Conservation (phyloP, 35 echinoderm and acorn worm species). For the Heliocidaris erythrogramma region DNA sequence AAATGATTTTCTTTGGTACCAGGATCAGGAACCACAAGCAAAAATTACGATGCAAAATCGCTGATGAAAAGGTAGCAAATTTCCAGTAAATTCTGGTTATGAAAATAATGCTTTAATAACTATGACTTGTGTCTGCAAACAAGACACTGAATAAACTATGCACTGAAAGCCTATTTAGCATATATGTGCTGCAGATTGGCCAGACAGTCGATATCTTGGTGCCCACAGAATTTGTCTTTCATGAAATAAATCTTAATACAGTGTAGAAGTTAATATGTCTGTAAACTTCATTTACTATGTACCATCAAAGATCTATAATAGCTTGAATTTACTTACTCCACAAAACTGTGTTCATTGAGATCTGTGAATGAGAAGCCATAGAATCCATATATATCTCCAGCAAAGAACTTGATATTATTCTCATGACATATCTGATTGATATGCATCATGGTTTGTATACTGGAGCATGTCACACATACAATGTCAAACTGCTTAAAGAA, state of each 20-base stretch:
- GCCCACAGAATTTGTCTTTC: background rate
- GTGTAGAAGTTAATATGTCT: background rate
- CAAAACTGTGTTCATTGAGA: constrained; percentile 93
- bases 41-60: too few relatives aligned
- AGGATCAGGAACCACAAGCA: too few relatives aligned
- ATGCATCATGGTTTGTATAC: constrained; percentile 66
- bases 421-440: constrained; percentile 93
- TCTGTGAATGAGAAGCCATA: constrained; percentile 90
- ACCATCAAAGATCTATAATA: background rate
- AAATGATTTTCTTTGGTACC: too few relatives aligned
- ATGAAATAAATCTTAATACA: background rate
- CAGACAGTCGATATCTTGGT: too few relatives aligned
- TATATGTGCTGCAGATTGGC: too few relatives aligned
- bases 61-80: too few relatives aligned
- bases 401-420: constrained; percentile 85
- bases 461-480: constrained; percentile 88
- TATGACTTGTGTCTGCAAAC: too few relatives aligned
- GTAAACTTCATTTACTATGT: background rate
- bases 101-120: too few relatives aligned
- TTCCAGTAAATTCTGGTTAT: too few relatives aligned
- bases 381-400: constrained; percentile 86
- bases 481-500: constrained; percentile 96
- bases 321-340: constrained; percentile 79
- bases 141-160: too few relatives aligned
- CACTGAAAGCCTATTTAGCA: too few relatives aligned